Base-by-base conservation (phyloP, 2,113 vertebrate species). In the Sapajus apella region DNA sequence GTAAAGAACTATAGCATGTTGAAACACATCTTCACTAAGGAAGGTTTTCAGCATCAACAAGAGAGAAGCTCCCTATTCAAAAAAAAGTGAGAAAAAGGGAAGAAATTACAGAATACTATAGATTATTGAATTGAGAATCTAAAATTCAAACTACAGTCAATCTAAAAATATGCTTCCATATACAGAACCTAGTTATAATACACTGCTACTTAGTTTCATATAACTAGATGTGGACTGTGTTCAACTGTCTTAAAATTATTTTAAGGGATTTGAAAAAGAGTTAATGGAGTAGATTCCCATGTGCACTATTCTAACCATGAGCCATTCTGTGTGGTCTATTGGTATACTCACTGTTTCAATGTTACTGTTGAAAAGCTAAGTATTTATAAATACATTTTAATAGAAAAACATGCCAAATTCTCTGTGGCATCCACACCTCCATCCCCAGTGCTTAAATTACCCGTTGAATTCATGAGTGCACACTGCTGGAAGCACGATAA, bases 1-100 rank as follows among this genome's bases (percentile, higher is more conserved):
- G 96, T 99, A 99, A 6, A 98, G 89, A 87, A 99, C 98, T 95
- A 99, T 81, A 35, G 99, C 99, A 94, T 99, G 99, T 97, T 98
- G 99, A 97, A 99, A 99, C 90, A 99, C 97, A 16, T 99, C 98
- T 64, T 98, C 98, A 32, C 97, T 97, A 35, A 99, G 98, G n/a
- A 97, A 99, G 37, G 99, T 98, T 70, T 99, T 99, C 91, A 99
- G 97, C 99, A 99, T 99, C 94, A 99, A 98, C 93, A 99, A 98
- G 97, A 99, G 99, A 50, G 99, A 99, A 43, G 99, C 99, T 16
- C 99, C 99, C 99, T 98, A 64, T 68, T 99, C 18, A 47, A 68
- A 37, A 61, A 16, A 68, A 61, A 6, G 56, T 68, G 66, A 97
- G 45, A 0, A 73, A 66, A 88, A 68, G 6, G 8, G 9, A 55